A percentile compares a stretch with the other conserved stretches of the same genome.
These are phyloP conservation scores for Archegozetes longisetosus DNA, from an alignment of 1,140 invertebrate genomes.

Conservation along the genomic window DNA sequence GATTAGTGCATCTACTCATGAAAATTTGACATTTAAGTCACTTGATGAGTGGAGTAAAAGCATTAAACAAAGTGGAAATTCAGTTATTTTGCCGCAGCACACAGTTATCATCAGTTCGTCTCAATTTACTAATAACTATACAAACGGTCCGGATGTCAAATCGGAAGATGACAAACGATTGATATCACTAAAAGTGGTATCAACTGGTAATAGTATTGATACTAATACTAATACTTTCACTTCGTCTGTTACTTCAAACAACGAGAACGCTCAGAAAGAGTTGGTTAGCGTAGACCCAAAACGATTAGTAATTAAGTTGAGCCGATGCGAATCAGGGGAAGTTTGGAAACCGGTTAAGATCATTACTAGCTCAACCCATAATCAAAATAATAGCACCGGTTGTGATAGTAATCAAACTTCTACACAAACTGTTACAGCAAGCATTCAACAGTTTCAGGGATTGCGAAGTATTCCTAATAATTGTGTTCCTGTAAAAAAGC, in stretches of 20 bases:
- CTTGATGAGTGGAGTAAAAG: slow-evolving; percentile 5
- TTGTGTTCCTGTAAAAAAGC: background rate
- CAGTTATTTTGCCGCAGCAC: background rate
- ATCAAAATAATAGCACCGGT: background rate
- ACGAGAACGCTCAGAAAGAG: background rate
- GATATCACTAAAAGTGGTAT: background rate
- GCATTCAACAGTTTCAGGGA: background rate
- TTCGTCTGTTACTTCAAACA: background rate
- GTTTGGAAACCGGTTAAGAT: background rate
- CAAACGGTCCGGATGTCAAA: background rate
- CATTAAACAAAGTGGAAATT: background rate
- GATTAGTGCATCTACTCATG: background rate
- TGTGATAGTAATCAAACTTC: background rate
- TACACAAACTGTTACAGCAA: background rate
- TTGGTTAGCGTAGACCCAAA: background rate
- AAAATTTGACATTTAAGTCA: slow-evolving; percentile 8
- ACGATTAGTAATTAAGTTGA: background rate
- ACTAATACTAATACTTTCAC: background rate
- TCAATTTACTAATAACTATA: too few species aligned
- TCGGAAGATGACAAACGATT: too few species aligned
- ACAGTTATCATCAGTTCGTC: background rate
- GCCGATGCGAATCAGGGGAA: background rate
- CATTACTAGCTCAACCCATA: background rate
- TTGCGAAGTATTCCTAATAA: background rate
- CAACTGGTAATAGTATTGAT: background rate